Evolutionary conservation across 1,140 invertebrate genomes (phyloP).

Genomic region (Phymorhynchus buccinoides): DNA sequence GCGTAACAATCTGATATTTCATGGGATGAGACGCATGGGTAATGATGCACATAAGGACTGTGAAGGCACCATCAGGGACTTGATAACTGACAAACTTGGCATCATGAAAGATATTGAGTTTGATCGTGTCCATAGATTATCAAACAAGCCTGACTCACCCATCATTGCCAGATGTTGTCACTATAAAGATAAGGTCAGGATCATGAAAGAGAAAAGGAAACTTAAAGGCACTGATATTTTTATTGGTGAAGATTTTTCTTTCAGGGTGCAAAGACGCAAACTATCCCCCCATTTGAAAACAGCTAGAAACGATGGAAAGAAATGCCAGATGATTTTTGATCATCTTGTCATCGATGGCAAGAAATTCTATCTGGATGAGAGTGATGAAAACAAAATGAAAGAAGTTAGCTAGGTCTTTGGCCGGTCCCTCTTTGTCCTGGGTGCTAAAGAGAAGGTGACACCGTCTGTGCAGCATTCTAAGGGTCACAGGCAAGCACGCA

Average conservation of each 20-base stretch:
- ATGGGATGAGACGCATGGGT: not conserved
- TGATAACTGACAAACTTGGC: not conserved
- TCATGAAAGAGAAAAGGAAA: not conserved
- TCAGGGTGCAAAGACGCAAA: not conserved
- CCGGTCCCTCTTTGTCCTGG: not conserved
- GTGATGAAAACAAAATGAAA: not conserved
- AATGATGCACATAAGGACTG: not conserved
- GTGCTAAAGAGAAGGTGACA: too few species aligned
- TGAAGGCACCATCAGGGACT: not conserved
- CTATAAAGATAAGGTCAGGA: not conserved
- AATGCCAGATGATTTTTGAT: not conserved
- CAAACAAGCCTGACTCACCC: not conserved
- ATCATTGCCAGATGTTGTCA: not conserved
- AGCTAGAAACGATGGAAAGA: not conserved
- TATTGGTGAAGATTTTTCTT: not conserved
- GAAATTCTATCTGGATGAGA: not conserved
- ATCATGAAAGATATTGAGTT: not conserved
- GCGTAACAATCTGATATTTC: not conserved
- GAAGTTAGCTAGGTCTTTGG: not conserved
- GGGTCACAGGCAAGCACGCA: too few species aligned
- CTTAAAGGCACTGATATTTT: constrained; percentile 7
- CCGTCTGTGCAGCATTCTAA: too few species aligned
- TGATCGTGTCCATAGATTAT: not conserved
- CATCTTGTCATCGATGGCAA: not conserved
- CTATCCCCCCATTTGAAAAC: not conserved